These are phyloP conservation scores for Montipora sp. DNA, from an alignment of 64 coral and sea anemone genomes.

Conservation along the genomic window DNA sequence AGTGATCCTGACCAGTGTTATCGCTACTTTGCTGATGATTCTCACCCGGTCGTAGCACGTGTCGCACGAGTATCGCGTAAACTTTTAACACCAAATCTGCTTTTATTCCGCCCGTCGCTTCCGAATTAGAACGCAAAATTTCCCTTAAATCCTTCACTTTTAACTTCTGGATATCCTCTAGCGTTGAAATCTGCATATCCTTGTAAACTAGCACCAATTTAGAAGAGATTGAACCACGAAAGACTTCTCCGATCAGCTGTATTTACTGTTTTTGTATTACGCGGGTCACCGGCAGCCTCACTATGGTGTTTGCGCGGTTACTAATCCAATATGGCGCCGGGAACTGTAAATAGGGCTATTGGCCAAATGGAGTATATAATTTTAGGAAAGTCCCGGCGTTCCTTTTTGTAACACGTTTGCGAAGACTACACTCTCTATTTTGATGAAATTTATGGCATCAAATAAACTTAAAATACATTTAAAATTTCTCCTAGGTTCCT, in stretches of 20 bases:
- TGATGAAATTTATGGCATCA: not conserved
- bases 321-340: conserved; percentile 54
- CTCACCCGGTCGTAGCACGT: conserved; percentile 11
- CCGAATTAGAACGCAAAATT: conserved; percentile 34
- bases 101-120: conserved; percentile 30
- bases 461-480: not conserved
- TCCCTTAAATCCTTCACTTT: conserved; percentile 19
- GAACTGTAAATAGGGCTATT: conserved; percentile 54
- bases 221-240: conserved; percentile 12
- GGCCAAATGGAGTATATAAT: not conserved
- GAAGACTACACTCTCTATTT: not conserved
- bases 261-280: too few relatives aligned
- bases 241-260: not conserved
- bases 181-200: conserved; percentile 18
- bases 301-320: conserved; percentile 36
- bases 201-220: conserved; percentile 20
- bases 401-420: not conserved
- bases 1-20: conserved; percentile 10
- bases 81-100: conserved; percentile 37
- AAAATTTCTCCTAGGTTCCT: not conserved
- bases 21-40: conserved; percentile 6
- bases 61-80: conserved; percentile 9
- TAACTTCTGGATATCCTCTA: conserved; percentile 39
- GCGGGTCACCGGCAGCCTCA: conserved; percentile 11
- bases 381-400: not conserved